Conservation (phyloP, 2,797 vertebrate species). For the Alfaro cultratus region DNA sequence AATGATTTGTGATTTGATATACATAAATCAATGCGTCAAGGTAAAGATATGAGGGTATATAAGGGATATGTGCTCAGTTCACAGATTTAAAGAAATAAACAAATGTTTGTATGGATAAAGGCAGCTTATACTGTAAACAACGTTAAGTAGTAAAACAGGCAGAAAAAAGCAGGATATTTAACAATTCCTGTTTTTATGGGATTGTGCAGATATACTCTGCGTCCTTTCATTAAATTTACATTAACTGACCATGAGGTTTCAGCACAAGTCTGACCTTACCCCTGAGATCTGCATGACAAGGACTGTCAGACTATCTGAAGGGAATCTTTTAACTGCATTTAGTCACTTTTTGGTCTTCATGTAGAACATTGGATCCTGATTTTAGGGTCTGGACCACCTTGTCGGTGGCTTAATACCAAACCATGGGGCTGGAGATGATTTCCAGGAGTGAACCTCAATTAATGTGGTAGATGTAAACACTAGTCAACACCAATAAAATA, state of each 20-base stretch:
- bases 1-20: background rate
- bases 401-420: background rate
- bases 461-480: background rate
- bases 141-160: background rate
- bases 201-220: background rate
- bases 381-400: background rate
- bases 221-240: background rate
- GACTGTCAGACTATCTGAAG: background rate
- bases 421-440: background rate
- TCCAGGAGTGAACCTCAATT: background rate
- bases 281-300: constrained; percentile 13
- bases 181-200: background rate
- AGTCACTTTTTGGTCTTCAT: background rate
- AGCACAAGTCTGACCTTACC: constrained; percentile 13
- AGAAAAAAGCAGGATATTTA: background rate
- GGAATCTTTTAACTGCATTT: background rate
- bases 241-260: background rate
- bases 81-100: background rate
- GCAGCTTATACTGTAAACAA: background rate
- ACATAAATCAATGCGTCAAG: background rate
- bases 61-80: background rate
- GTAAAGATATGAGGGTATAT: background rate
- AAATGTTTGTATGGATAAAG: background rate
- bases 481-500: background rate
- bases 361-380: background rate